Conservation (phyloP, 2,888 invertebrate species). For the Cacoxenus indagator region DNA sequence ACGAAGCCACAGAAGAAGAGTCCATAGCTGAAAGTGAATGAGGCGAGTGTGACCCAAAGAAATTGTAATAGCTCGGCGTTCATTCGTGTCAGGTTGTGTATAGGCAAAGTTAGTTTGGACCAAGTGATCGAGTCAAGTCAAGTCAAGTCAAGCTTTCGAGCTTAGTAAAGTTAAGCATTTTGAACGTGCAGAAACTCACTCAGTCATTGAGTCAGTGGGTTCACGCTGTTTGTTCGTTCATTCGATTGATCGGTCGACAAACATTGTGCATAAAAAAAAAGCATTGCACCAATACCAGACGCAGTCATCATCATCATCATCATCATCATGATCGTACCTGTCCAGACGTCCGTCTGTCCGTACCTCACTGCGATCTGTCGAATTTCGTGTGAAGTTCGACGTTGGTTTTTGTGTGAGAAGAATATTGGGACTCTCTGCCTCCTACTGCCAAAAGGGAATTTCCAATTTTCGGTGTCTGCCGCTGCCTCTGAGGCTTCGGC, state of each 20-base stretch:
- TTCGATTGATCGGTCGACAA: conserved; percentile 14
- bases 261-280: conserved; percentile 27
- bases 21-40: conserved; percentile 3
- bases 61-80: conserved; percentile 49
- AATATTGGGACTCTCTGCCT: conserved; percentile 21
- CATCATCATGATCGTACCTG: conserved; percentile 13
- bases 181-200: conserved; percentile 35
- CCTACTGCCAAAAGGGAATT: conserved; percentile 20
- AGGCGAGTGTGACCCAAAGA: conserved; percentile 59
- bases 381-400: conserved; percentile 30
- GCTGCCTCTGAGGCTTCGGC: background rate
- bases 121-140: background rate
- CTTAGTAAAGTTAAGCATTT: background rate
- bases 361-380: conserved; percentile 7
- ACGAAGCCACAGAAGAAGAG: background rate
- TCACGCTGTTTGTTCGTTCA: conserved; percentile 33
- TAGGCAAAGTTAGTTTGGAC: background rate
- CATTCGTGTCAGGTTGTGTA: background rate
- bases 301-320: conserved; percentile 5
- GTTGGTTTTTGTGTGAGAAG: conserved; percentile 32
- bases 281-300: conserved; percentile 40
- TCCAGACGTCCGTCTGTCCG: background rate
- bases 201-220: conserved; percentile 64
- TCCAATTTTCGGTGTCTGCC: conserved; percentile 20
- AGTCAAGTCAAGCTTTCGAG: no score